A percentile compares a stretch with the other conserved stretches of the same genome.
These are phyloP conservation scores for Potorous gilbertii DNA, from an alignment of 2,797 vertebrate genomes.

Conservation along the genomic window DNA sequence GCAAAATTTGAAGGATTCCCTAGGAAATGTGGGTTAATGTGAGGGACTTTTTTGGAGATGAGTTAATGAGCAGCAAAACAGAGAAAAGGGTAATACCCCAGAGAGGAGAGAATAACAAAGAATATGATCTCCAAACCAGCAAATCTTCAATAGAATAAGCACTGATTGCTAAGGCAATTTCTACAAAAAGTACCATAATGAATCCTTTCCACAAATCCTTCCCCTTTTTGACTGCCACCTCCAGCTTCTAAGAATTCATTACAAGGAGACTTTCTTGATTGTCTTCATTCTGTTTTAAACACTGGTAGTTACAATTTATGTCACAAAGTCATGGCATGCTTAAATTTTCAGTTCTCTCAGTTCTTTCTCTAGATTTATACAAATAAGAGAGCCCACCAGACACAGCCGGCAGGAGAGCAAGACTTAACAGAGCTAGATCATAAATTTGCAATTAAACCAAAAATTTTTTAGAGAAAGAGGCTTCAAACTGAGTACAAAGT, in stretches of 20 bases:
- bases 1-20: neutral
- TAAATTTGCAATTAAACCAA: constrained; percentile 63
- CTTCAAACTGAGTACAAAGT: constrained; percentile 52
- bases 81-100: neutral
- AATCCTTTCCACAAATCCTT: constrained; percentile 10
- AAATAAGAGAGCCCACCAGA: constrained; percentile 62
- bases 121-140: neutral
- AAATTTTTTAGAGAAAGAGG: constrained; percentile 44
- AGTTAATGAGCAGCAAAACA: neutral
- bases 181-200: neutral
- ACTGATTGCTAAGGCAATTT: neutral
- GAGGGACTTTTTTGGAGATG: neutral
- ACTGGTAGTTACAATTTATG: constrained; percentile 44
- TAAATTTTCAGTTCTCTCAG: constrained; percentile 62
- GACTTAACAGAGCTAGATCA: constrained; percentile 52
- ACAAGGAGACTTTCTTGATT: neutral
- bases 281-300: neutral
- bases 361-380: constrained; percentile 68
- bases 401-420: constrained; percentile 37
- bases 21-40: neutral
- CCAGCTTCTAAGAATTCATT: neutral
- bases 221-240: neutral
- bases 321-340: constrained; percentile 57
- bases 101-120: neutral
- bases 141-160: neutral